Evolutionary conservation across 2,797 vertebrate genomes (phyloP).

Genomic region (Sebastes ruberrimus): DNA sequence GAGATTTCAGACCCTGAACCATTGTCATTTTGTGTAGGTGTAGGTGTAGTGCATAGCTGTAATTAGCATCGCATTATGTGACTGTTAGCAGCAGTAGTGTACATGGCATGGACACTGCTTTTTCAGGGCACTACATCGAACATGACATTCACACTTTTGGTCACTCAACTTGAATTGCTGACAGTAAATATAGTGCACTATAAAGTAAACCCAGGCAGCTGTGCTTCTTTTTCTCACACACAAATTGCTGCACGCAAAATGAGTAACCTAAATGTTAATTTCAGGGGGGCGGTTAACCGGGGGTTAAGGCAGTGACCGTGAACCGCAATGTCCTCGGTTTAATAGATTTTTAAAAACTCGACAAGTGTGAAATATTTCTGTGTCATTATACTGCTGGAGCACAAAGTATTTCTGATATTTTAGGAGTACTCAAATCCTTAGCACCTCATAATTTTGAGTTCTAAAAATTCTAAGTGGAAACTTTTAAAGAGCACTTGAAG

Average conservation of each 20-base stretch:
- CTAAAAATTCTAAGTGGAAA: background rate
- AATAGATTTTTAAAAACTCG: background rate
- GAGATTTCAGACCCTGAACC: background rate
- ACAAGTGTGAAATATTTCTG: background rate
- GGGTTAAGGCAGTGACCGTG: background rate
- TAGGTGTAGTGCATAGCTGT: background rate
- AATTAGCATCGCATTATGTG: background rate
- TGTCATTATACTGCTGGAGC: background rate
- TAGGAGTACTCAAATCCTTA: background rate
- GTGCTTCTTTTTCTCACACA: background rate
- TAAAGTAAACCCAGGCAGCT: background rate
- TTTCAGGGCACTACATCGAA: background rate
- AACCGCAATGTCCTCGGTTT: background rate
- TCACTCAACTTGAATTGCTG: background rate
- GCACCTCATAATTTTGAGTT: background rate
- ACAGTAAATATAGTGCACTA: background rate
- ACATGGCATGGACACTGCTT: background rate
- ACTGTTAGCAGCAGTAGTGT: background rate
- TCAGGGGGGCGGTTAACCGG: background rate
- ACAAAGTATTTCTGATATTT: background rate
- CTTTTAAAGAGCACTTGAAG: constrained; percentile 17
- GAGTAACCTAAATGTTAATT: background rate
- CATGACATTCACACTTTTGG: background rate
- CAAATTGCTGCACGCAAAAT: background rate
- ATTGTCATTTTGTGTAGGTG: background rate